These are phyloP conservation scores for Xenotilapia longispinis DNA, from an alignment of 2,113 vertebrate species.

Conservation along the genomic window DNA sequence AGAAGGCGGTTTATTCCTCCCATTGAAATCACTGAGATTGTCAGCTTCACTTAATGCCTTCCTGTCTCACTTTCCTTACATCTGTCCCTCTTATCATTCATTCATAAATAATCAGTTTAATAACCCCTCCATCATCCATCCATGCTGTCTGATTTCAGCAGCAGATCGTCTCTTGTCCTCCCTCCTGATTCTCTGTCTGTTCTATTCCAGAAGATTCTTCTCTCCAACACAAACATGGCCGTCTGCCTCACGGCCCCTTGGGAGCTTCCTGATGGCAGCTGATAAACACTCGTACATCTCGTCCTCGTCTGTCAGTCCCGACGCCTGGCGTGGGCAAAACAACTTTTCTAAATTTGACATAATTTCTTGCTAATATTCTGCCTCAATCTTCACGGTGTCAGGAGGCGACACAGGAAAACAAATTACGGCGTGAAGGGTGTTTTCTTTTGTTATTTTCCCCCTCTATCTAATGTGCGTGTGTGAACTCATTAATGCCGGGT, in stretches of 20 bases:
- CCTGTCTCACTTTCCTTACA: neutral
- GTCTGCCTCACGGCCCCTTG: neutral
- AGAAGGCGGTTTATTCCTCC: neutral
- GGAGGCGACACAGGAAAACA: constrained; percentile 14
- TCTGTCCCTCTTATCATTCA: neutral
- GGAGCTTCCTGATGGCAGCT: neutral
- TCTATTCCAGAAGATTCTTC: neutral
- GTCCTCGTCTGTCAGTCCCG: constrained; percentile 13
- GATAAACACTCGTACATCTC: neutral
- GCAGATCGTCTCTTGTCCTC: neutral
- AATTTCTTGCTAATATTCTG: constrained; percentile 8
- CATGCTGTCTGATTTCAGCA: neutral
- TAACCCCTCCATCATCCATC: neutral
- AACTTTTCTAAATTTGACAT: constrained; percentile 8
- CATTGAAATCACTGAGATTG: neutral
- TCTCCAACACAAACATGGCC: neutral
- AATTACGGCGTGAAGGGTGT: constrained; percentile 14
- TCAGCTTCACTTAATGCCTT: neutral
- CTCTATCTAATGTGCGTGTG: neutral
- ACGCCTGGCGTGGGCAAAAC: neutral
- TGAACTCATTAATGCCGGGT: constrained; percentile 38
- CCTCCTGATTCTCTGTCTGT: neutral
- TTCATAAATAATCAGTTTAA: neutral
- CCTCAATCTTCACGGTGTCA: constrained; percentile 16
- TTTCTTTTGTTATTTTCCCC: neutral